A percentile compares a stretch with the other conserved stretches of the same genome.
Evolutionary conservation across 2,797 vertebrate species (phyloP).

Genomic region (Bucorvus abyssinicus): DNA sequence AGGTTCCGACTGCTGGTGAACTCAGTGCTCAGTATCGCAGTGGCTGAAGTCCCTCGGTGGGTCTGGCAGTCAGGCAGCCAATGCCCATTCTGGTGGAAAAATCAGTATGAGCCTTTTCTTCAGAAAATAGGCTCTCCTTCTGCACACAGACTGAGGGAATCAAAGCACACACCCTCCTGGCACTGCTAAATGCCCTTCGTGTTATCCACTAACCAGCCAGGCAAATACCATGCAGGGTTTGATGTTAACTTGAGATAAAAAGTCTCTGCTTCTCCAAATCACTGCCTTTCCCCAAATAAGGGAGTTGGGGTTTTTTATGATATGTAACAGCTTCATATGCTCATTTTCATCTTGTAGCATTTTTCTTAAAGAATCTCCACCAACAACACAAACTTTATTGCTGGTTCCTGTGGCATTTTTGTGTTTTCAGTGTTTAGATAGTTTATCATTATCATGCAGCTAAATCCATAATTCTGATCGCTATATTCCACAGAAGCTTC

Average conservation of each 20-base stretch:
- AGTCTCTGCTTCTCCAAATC: neutral
- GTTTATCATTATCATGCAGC: neutral
- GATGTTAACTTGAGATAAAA: neutral
- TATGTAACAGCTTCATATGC: neutral
- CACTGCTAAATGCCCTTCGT: neutral
- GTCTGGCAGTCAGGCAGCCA: neutral
- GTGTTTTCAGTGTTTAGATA: neutral
- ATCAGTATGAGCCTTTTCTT: neutral
- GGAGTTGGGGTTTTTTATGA: fast-evolving
- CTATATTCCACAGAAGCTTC: neutral
- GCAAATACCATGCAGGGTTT: neutral
- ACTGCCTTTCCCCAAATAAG: neutral
- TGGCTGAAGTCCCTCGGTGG: neutral
- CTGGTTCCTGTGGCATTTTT: neutral
- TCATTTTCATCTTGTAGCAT: neutral
- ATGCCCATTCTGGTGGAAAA: neutral
- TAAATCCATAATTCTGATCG: neutral
- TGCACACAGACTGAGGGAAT: fast-evolving
- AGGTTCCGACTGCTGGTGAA: neutral
- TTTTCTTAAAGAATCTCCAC: neutral
- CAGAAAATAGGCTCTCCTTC: neutral
- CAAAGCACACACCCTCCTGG: neutral
- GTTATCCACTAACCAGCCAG: neutral
- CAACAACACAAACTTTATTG: neutral
- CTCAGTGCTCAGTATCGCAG: neutral